Evolutionary conservation across 1,140 invertebrate genomes (phyloP).

Genomic region (Caerostris extrusa): DNA sequence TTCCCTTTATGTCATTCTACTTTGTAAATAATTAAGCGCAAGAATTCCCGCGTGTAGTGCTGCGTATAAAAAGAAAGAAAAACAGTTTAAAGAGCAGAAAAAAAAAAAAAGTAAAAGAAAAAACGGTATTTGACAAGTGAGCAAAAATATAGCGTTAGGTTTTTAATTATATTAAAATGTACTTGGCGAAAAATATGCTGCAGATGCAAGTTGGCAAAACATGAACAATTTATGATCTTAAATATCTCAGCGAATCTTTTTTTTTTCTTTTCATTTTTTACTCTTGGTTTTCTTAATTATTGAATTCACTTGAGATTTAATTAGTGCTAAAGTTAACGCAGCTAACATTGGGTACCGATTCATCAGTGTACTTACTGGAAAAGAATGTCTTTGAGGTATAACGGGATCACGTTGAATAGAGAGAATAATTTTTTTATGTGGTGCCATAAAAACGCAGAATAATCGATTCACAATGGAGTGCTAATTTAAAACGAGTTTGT

Average conservation of each 20-base stretch:
- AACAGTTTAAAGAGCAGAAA: conserved; percentile 22
- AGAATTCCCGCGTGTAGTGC: conserved; percentile 41
- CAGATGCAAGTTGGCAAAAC: conserved; percentile 42
- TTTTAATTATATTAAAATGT: conserved; percentile 61
- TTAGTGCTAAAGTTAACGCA: conserved; percentile 55
- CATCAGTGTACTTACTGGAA: conserved; percentile 42
- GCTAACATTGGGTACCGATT: neutral
- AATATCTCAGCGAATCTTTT: neutral
- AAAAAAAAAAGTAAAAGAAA: too few relatives aligned
- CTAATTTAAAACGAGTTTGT: conserved; percentile 15
- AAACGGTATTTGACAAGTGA: conserved; percentile 29
- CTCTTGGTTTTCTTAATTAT: conserved; percentile 54
- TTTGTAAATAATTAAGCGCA: conserved; percentile 47
- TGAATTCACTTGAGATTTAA: conserved; percentile 62
- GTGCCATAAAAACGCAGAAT: conserved; percentile 10
- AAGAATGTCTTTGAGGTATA: conserved; percentile 32
- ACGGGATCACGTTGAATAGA: conserved; percentile 24
- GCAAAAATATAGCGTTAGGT: conserved; percentile 24
- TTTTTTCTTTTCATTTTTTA: neutral
- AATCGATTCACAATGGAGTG: conserved; percentile 26
- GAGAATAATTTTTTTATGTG: neutral
- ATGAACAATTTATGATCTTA: conserved; percentile 52
- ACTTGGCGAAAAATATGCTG: conserved; percentile 48
- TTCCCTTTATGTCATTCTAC: conserved; percentile 42
- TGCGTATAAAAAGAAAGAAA: conserved; percentile 29